Evolutionary conservation across 2,797 vertebrate genomes (phyloP), one percentile per base, ranked within the genome.

Genomic region (Macropus fuliginosus): DNA sequence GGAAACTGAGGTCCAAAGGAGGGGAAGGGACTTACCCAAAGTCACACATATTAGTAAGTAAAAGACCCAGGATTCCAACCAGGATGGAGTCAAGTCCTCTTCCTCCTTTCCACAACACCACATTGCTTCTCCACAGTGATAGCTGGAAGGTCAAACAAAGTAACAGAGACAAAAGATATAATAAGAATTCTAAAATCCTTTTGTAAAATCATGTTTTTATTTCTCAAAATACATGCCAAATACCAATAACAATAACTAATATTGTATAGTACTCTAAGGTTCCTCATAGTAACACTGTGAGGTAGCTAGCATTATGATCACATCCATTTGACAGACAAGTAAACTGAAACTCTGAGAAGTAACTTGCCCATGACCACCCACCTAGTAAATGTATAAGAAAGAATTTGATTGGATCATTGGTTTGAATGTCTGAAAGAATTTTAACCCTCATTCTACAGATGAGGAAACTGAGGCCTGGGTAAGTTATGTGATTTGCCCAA

Each of bases 401-500:
- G 34, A n/a, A n/a, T 66, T 66, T n/a, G 29, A n/a, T 66, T 14
- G 62, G 34, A 66, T 66, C 31, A 66, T 40, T 74, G 62, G 34
- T n/a, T 66, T 74, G 40, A 74, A 18, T 74, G 4, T n/a, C n/a
- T 34, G 62, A 74, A 74, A 74, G 31, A 14, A n/a, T 3, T 55
- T 55, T 29, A 55, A 52, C n/a, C 62, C 92, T 57, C 56, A 57
- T 91, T 94, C 93, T 59, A 54, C 91, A 50, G 87, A 89, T 27
- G 87, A 54, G 94, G 92, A 81, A 94, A 81, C 16, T 0, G 8
- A 97, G 56, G 34, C 55, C 91, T 55, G 54, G 59, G 56, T 14
- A 94, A 55, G 34, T 46, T 81, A 92, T 92, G 55, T 92, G 94
- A 50, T 31, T 92, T 74, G 28, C 87, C 90, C 66, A 13, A 74